A percentile compares a stretch with the other conserved stretches of the same genome.
phyloP scores from a whole-genome alignment of 2,797 vertebrate species.

The Coracias cyanogaster region DNA sequence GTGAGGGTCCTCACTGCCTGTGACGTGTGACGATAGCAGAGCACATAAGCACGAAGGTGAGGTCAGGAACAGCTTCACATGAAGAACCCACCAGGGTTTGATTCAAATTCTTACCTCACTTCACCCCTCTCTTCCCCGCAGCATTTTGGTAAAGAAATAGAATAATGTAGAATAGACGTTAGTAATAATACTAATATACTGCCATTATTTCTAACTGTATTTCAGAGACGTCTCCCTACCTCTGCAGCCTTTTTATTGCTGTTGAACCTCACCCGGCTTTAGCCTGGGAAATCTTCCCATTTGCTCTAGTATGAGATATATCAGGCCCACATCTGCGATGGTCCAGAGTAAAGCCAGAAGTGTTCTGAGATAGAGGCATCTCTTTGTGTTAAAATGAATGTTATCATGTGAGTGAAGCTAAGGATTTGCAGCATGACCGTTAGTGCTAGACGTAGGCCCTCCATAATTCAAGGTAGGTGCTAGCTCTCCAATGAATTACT shows the following conservation, averaged over 20 bases:
- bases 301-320: not conserved
- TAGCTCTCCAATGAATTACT: not conserved
- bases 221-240: conserved; percentile 25
- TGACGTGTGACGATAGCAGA: not conserved
- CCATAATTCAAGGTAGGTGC: not conserved
- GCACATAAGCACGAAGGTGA: not conserved
- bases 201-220: not conserved
- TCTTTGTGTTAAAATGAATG: not conserved
- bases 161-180: not conserved
- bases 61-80: not conserved
- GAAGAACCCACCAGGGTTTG: not conserved
- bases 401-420: not conserved
- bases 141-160: not conserved
- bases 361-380: not conserved
- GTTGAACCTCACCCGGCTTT: not conserved
- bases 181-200: not conserved
- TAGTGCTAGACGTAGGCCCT: conserved; percentile 23
- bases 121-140: not conserved
- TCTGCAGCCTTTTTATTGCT: not conserved
- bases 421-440: not conserved
- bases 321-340: not conserved
- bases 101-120: not conserved
- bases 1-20: not conserved
- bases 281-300: not conserved
- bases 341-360: not conserved